Evolutionary conservation across 2,888 invertebrate species (phyloP).

Genomic region (Lithophane leautieri): DNA sequence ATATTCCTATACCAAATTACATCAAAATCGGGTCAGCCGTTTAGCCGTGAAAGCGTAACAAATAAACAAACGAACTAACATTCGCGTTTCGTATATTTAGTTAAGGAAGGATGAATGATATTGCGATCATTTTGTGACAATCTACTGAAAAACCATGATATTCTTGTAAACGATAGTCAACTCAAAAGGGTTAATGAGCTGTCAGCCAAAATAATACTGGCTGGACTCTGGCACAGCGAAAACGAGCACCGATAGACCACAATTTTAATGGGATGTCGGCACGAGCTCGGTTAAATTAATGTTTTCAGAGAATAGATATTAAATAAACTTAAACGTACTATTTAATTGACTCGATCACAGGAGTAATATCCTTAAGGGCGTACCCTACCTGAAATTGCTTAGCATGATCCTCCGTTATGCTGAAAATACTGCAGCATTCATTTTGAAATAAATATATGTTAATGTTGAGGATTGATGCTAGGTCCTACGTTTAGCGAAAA

Average conservation of each 20-base stretch:
- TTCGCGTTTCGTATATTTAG: too few species aligned
- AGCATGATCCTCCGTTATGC: too few species aligned
- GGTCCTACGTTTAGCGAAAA: too few species aligned
- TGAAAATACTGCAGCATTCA: too few species aligned
- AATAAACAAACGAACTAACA: too few species aligned
- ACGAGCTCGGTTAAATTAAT: background rate
- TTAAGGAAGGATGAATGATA: too few species aligned
- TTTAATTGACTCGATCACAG: background rate
- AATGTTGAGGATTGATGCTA: too few species aligned
- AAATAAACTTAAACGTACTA: background rate
- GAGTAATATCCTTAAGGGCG: background rate
- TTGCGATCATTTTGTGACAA: background rate
- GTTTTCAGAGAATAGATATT: background rate
- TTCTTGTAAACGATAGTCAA: background rate
- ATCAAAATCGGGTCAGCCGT: too few species aligned
- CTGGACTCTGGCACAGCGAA: background rate
- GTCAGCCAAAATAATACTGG: background rate
- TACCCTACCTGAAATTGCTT: too few species aligned
- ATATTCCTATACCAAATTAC: too few species aligned
- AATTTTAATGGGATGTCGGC: background rate
- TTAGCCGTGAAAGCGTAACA: too few species aligned
- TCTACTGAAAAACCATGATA: background rate
- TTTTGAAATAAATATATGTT: too few species aligned
- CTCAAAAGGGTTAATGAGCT: background rate
- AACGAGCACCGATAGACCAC: background rate